phyloP scores from a whole-genome alignment of 1,140 invertebrate genomes.

The Aleiodes sp. region DNA sequence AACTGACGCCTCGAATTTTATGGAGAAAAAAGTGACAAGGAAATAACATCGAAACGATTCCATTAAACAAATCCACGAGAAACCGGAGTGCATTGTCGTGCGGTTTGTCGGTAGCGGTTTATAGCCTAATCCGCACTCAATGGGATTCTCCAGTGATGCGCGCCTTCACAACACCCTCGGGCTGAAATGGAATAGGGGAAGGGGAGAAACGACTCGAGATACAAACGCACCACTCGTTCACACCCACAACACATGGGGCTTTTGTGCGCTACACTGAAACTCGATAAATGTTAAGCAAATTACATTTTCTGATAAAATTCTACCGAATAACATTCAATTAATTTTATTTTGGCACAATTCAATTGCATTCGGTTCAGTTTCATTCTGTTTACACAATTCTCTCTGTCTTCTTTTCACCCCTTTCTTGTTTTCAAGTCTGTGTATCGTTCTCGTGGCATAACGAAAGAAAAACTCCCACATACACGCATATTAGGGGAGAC shows the following conservation, averaged over 20 bases:
- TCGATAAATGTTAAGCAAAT: neutral
- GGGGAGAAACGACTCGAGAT: neutral
- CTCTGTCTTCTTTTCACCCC: too few species aligned
- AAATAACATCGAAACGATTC: neutral
- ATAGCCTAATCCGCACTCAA: constrained; percentile 9
- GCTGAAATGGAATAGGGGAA: neutral
- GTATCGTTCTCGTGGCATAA: too few species aligned
- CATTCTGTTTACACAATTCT: too few species aligned
- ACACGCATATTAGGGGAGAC: too few species aligned
- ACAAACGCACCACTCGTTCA: neutral
- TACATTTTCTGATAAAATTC: neutral
- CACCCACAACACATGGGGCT: neutral
- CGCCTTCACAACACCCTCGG: neutral
- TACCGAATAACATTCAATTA: neutral
- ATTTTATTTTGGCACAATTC: too few species aligned
- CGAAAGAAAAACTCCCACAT: too few species aligned
- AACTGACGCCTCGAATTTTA: neutral
- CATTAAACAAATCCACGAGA: constrained; percentile 10
- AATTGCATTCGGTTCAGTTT: too few species aligned
- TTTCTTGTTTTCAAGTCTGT: too few species aligned
- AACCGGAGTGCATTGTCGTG: constrained; percentile 1
- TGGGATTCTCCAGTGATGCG: neutral
- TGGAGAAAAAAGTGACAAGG: too few species aligned
- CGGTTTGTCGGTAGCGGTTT: constrained; percentile 13
- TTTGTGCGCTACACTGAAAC: neutral